Base-by-base conservation (phyloP, 1,140 invertebrate genomes). In the Coelopa frigida region DNA sequence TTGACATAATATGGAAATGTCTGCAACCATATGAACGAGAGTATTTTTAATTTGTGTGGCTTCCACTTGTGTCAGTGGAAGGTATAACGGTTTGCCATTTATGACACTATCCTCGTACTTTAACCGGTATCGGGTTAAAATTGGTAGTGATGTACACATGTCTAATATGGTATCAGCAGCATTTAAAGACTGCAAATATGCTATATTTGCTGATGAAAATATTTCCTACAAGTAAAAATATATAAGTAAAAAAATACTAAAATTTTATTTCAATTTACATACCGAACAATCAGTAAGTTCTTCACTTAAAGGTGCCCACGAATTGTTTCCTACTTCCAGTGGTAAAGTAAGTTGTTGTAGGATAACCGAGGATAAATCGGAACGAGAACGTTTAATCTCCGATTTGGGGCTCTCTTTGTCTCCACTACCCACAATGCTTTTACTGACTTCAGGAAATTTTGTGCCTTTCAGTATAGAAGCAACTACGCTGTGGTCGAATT, bases 1-100 rank as follows among this genome's bases (percentile, higher is more conserved):
- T 52, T 83, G 81, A 58, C 82, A 84, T 27, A 90, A 81, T 36
- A 93, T 81, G 35, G 81, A 83, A 32, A 94, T 81, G 60, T 95
- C 92, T 51, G 84, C 83, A 18, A 89, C 77, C 23, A 91, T 92
- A 52, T 75, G 76, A 57, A 45, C 59, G 53, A 68, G 52, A 22
- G 62, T 58, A 51, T 57, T 58, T 33, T 69, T 65, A 0, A 70
- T 54, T 5, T 51, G 52, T 43, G 52, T 57, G 15, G 66, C 68
- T 38, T 67, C 68, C 20, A 51, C 44, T 43, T 63, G 54, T 8
- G 59, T 60, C 0, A 68, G 50, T 2, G 65, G 68, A 44, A 70
- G 47, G 44, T 67, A 67, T 5, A 70, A 37, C 2, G 59, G 32
- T 39, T 68, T 68, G 24, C 58, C 54, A 17, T 50, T 56, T 10